These are phyloP conservation scores for Rhinichthys osculus DNA, from an alignment of 2,797 vertebrate species.

Conservation along the genomic window DNA sequence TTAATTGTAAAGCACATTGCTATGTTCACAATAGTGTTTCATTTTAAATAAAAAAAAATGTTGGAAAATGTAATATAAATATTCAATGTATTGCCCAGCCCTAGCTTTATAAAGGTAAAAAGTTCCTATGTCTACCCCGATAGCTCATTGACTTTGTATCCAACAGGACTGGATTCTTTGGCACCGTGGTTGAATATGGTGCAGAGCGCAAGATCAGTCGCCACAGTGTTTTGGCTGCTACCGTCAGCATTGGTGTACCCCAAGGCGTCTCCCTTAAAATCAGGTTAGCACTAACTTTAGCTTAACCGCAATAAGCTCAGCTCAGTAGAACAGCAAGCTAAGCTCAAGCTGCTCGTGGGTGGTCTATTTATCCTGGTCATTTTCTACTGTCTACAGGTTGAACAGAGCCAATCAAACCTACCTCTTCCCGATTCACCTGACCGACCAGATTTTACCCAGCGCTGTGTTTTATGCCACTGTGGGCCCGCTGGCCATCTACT, in stretches of 20 bases:
- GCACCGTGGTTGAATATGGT: conserved; percentile 95
- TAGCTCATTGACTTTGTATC: not conserved
- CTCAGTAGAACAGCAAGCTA: conserved; percentile 1
- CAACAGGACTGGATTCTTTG: conserved; percentile 93
- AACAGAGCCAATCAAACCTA: conserved; percentile 96
- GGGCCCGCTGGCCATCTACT: conserved; percentile 89
- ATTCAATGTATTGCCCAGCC: too few species aligned
- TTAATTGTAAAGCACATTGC: too few species aligned
- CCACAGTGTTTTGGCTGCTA: conserved; percentile 93
- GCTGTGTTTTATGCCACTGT: conserved; percentile 95
- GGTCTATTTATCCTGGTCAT: not conserved
- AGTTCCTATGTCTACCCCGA: not conserved
- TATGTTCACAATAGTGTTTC: too few species aligned
- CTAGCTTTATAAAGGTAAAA: not conserved
- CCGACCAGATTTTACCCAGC: conserved; percentile 94
- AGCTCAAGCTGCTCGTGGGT: not conserved
- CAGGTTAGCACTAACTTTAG: conserved; percentile 78
- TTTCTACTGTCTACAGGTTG: conserved; percentile 77
- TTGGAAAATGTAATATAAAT: too few species aligned
- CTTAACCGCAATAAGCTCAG: not conserved
- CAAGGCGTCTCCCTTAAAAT: conserved; percentile 98
- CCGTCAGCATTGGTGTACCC: conserved; percentile 93
- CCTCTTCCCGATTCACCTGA: conserved; percentile 96
- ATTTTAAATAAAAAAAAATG: too few species aligned
- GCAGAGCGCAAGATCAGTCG: conserved; percentile 97